Base-by-base conservation (phyloP, 2,888 invertebrate genomes). In the Noctua pronuba region DNA sequence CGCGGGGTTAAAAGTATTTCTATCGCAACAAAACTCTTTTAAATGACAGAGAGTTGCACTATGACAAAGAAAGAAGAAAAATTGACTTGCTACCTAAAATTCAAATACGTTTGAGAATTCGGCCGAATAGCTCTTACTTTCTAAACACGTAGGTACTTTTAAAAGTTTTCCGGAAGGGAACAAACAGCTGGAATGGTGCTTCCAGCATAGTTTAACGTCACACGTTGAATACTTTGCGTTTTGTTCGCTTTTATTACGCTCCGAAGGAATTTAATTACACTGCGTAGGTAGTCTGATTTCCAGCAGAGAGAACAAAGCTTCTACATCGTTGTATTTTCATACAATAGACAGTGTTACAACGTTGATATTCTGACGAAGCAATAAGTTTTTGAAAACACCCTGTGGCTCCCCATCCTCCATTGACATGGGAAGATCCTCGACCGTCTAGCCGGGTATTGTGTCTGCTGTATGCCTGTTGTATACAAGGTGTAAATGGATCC, bases 261-360 rank as follows among this genome's bases (percentile, higher is more conserved):
- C 21, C 35, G 24, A 1, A 41, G 67, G 67, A 77, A 75, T 77
- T 77, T 74, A 21, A 77, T 62, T 58, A 75, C 38, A 75, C 31
- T 60, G 13, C 58, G 52, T 10, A 28, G 16, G 1, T 35, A 21
- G 62, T 31, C 41, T 7, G 49, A 41, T 65, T 49, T 64, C 35
- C 72, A 35, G 31, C 31, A 46, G 24, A 10, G 16, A 10, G 18
- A 52, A 41, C 31, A 52, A 55, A 31, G 55, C 5, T 16, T 49
- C 21, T 28, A 38, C 18, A 4, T 28, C 35, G 11, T 4, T 62
- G 24, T 44, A 13, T 1, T 41, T 41, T 41, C 11, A 11, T 31
- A 4, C 31, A 71, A 16, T 35, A 21, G 5, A 8, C 11, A 38
- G 21, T 3, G 35, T 52, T 35, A 52, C 10, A n/a, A 55, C 0